Evolutionary conservation across 2,888 invertebrate species (phyloP).

Genomic region (Neria commutata): DNA sequence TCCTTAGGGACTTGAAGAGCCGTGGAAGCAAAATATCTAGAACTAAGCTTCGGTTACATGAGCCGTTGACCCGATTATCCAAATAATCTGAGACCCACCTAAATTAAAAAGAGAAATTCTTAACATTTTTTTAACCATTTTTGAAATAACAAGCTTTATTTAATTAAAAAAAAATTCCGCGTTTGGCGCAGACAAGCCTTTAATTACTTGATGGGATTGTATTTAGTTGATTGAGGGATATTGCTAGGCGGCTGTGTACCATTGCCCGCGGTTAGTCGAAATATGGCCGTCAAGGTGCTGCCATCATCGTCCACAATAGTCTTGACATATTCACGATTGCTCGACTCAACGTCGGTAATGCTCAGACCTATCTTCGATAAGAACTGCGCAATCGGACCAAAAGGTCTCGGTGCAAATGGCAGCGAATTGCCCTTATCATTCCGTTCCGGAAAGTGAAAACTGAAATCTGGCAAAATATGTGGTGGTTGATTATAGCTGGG

Average conservation of each 20-base stretch:
- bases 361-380: slow-evolving; percentile 39
- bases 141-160: not conserved
- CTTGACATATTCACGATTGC: slow-evolving; percentile 39
- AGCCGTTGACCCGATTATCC: no score
- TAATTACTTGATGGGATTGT: no score
- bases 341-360: slow-evolving; percentile 34
- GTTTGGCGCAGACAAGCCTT: no score
- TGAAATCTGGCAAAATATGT: not conserved
- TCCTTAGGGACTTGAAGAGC: no score
- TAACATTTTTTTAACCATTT: not conserved
- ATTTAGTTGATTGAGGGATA: no score
- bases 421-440: not conserved
- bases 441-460: no score
- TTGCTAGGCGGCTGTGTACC: slow-evolving; percentile 9
- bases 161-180: no score
- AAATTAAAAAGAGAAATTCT: no score
- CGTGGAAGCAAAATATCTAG: no score
- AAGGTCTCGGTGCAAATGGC: not conserved
- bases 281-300: slow-evolving; percentile 42
- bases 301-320: slow-evolving; percentile 46
- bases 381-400: slow-evolving; percentile 35
- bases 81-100: no score
- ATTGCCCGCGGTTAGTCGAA: slow-evolving; percentile 40
- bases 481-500: not conserved
- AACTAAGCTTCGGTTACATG: no score